Evolutionary conservation across 2,797 vertebrate species (phyloP).

Genomic region (Chelonia mydas): DNA sequence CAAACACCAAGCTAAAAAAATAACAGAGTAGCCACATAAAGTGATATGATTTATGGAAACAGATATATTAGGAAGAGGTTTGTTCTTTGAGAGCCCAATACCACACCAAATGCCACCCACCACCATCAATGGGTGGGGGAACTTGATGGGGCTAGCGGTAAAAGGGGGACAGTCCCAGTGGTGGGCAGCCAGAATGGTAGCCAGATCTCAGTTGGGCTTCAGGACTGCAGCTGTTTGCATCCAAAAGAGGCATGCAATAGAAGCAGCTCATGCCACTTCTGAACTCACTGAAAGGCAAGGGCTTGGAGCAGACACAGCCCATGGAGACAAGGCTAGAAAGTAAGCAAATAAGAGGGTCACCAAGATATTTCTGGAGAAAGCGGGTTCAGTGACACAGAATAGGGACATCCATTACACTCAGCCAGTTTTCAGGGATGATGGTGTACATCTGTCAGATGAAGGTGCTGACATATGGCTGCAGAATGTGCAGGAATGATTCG

Average conservation of each 20-base stretch:
- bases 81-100: neutral
- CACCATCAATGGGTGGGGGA: neutral
- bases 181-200: too few species aligned
- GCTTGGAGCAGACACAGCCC: too few species aligned
- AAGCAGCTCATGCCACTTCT: too few species aligned
- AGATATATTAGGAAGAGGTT: neutral
- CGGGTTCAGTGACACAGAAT: neutral
- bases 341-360: neutral
- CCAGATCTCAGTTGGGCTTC: too few species aligned
- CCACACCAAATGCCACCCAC: neutral
- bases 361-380: neutral
- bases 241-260: too few species aligned
- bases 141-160: neutral
- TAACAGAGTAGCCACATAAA: neutral
- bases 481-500: neutral
- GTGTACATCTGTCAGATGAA: neutral
- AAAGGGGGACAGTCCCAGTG: neutral
- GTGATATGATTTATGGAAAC: neutral
- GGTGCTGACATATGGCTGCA: neutral
- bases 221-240: too few species aligned
- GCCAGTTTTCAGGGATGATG: neutral
- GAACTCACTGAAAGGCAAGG: too few species aligned
- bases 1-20: neutral
- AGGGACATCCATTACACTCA: neutral
- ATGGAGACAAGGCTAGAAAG: neutral